Base-by-base conservation (phyloP, 1,140 invertebrate species). In the Hestina assimilis region DNA sequence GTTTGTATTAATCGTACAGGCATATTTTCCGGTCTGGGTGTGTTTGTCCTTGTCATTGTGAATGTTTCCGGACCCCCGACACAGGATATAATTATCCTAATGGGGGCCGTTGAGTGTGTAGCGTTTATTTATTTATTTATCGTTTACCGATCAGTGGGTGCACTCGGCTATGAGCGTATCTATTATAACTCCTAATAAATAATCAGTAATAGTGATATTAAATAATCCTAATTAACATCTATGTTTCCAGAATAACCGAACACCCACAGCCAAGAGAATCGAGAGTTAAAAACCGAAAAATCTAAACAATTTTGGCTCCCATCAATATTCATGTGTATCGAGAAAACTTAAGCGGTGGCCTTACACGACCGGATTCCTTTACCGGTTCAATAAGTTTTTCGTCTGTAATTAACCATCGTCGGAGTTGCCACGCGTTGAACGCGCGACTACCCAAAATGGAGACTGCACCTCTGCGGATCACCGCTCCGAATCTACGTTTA, bases 321-420 rank as follows among this genome's bases (percentile, higher is more conserved):
- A 84, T 84, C 67, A 74, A 84, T 82, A 84, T 84, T 81, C 75
- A 82, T 79, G 68, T 54, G 63, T 79, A 79, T 63, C 62, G 69
- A 69, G 78, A 83, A 81, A 79, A 65, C 81, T 79, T 72, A 74
- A 79, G 63, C 70, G 79, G 79, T 79, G 81, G 81, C 77, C 81
- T 75, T 75, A 80, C 67, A 46, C 48, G 62, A 68, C 62, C 28
- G 73, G 71, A 81, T 84, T 74, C 75, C 61, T 64, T 43, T 43
- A 65, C 70, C 61, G 51, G 67, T 59, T 57, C 71, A 72, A 71
- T 69, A 61, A 73, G 72, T 84, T 83, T 84, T 84, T 84, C 75
- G 69, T 60, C 47, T 60, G 66, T 72, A 81, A 82, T 84, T 84
- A 84, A 76, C 69, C 71, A 67, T 69, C 60, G 65, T 71, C 63